Percentiles rank a stretch among this genome's conserved stretches.
Conservation (phyloP, 2,113 vertebrate genomes). For the Eurypyga helias region DNA sequence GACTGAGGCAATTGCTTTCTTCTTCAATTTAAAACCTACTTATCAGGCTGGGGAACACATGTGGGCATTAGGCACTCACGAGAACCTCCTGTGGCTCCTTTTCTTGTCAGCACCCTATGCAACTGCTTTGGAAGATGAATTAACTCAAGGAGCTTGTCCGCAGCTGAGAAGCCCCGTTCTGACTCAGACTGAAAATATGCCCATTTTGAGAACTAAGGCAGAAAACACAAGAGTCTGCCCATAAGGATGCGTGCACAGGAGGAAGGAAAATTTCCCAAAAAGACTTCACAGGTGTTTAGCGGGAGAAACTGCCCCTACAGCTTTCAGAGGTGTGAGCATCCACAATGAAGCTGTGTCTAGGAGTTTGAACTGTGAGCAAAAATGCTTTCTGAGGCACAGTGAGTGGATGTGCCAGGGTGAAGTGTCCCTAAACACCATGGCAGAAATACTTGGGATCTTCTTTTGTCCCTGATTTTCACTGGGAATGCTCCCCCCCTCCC, state of each 20-base stretch:
- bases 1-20: rapidly evolving
- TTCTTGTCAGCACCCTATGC: not conserved
- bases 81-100: not conserved
- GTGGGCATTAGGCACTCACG: not conserved
- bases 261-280: not conserved
- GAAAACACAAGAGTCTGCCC: not conserved
- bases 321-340: not conserved
- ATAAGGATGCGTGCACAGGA: not conserved
- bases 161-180: not conserved
- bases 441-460: not conserved
- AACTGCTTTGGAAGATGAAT: not conserved
- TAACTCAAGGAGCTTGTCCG: not conserved
- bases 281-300: not conserved
- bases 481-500: rapidly evolving
- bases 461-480: not conserved
- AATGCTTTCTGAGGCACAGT: not conserved
- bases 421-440: not conserved
- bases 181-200: not conserved
- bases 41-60: not conserved
- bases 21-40: not conserved
- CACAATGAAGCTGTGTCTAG: not conserved
- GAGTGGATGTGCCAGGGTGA: not conserved
- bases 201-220: not conserved
- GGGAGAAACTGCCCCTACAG: not conserved
- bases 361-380: not conserved